Conservation (phyloP, 1,140 invertebrate genomes). For the Chelonus insularis region DNA sequence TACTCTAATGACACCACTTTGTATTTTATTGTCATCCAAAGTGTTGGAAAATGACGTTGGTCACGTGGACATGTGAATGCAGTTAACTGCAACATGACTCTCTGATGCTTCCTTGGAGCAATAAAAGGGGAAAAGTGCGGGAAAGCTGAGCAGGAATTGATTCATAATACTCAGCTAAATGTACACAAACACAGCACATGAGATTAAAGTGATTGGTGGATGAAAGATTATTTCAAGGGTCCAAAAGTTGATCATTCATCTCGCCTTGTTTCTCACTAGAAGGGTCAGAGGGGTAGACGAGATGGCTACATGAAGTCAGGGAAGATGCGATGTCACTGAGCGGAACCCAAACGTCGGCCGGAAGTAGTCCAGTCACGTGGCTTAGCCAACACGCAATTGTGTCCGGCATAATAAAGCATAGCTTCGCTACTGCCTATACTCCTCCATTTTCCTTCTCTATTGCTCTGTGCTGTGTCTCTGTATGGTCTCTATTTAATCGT, state of each 20-base stretch:
- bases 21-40: conserved; percentile 21
- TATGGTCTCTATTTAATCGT: conserved; percentile 9
- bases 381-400: conserved; percentile 57
- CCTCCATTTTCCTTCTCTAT: conserved; percentile 15
- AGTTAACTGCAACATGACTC: not conserved
- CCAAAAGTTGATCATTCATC: conserved; percentile 9
- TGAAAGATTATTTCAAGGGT: not conserved
- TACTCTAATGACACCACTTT: too few species aligned
- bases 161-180: not conserved
- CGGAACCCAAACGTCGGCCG: conserved; percentile 44
- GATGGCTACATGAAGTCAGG: conserved; percentile 19
- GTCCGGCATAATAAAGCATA: conserved; percentile 54
- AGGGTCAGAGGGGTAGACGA: not conserved
- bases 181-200: not conserved
- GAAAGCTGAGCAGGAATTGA: not conserved
- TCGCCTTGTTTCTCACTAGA: not conserved
- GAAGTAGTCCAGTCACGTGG: conserved; percentile 54
- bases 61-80: not conserved
- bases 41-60: not conserved
- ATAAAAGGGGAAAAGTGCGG: not conserved
- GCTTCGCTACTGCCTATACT: conserved; percentile 35
- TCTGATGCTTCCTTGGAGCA: not conserved
- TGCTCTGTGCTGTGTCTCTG: conserved; percentile 1
- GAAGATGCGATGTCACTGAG: conserved; percentile 37
- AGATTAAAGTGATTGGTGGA: not conserved